These are phyloP conservation scores for Polydrusus pterygomalis DNA, from an alignment of 2,888 invertebrate species.

Conservation along the genomic window DNA sequence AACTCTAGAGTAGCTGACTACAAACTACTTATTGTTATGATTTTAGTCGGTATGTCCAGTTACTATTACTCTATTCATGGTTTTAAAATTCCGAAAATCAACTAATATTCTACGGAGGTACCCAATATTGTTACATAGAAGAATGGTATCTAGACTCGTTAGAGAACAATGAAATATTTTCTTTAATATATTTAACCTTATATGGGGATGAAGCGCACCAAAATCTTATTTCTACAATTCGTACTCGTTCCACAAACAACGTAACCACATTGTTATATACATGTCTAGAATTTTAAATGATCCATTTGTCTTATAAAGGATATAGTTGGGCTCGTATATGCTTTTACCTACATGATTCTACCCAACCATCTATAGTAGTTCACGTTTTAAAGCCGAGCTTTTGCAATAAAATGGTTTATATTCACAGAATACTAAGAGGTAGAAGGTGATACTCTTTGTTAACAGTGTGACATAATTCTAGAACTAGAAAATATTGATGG, in stretches of 20 bases:
- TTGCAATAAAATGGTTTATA: slow-evolving; percentile 49
- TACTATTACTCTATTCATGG: too few species aligned
- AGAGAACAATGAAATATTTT: too few species aligned
- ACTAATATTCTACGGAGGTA: too few species aligned
- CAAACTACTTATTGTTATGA: too few species aligned
- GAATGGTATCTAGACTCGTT: too few species aligned
- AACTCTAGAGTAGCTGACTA: too few species aligned
- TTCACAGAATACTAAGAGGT: slow-evolving; percentile 45
- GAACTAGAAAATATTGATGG: background rate
- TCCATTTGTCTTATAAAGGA: slow-evolving; percentile 46
- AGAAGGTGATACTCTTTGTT: slow-evolving; percentile 44
- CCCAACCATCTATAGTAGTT: slow-evolving; percentile 49
- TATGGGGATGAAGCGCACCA: slow-evolving; percentile 25
- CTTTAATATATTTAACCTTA: slow-evolving; percentile 4
- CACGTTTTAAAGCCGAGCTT: slow-evolving; percentile 45
- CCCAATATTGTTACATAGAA: too few species aligned
- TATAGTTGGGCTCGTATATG: slow-evolving; percentile 20
- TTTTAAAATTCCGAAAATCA: too few species aligned
- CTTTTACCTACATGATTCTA: slow-evolving; percentile 40
- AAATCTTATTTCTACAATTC: slow-evolving; percentile 41
- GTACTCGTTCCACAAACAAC: slow-evolving; percentile 43
- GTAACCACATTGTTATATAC: slow-evolving; percentile 37
- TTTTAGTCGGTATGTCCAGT: too few species aligned
- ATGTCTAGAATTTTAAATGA: slow-evolving; percentile 46
- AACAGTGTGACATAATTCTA: slow-evolving; percentile 44